These are phyloP conservation scores for Amphiura filiformis DNA, from an alignment of 35 echinoderm and acorn worm species.

Conservation along the genomic window DNA sequence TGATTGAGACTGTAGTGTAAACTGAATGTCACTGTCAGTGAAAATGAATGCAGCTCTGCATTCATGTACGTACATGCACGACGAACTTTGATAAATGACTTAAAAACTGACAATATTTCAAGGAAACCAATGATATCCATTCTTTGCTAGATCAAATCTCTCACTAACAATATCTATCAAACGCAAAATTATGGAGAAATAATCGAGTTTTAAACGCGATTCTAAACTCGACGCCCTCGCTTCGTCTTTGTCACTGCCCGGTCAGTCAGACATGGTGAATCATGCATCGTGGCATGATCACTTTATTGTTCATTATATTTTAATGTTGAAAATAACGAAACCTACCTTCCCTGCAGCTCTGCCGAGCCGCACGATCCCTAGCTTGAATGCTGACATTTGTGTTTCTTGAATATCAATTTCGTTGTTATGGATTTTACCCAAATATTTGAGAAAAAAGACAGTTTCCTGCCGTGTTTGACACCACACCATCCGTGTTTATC, in stretches of 20 bases:
- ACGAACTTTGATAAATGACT: no score
- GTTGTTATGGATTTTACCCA: not conserved
- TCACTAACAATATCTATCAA: no score
- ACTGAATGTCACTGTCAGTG: no score
- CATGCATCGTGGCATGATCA: not conserved
- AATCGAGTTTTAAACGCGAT: not conserved
- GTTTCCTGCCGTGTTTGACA: not conserved
- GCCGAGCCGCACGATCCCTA: slow-evolving; percentile 57
- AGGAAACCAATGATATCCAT: no score
- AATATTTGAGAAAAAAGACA: not conserved
- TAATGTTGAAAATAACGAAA: slow-evolving; percentile 18
- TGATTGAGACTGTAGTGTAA: no score
- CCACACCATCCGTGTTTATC: not conserved
- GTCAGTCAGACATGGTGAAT: not conserved
- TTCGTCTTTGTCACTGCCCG: not conserved
- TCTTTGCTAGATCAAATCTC: no score
- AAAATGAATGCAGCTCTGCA: no score
- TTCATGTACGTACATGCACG: no score
- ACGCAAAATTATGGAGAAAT: not conserved
- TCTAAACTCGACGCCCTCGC: not conserved
- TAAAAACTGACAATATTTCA: no score
- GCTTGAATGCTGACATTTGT: slow-evolving; percentile 55
- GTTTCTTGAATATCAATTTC: not conserved
- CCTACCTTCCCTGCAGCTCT: slow-evolving; percentile 61
- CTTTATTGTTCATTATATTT: no score